Evolutionary conservation across 2,888 invertebrate species (phyloP).

Genomic region (Lapara coniferarum): DNA sequence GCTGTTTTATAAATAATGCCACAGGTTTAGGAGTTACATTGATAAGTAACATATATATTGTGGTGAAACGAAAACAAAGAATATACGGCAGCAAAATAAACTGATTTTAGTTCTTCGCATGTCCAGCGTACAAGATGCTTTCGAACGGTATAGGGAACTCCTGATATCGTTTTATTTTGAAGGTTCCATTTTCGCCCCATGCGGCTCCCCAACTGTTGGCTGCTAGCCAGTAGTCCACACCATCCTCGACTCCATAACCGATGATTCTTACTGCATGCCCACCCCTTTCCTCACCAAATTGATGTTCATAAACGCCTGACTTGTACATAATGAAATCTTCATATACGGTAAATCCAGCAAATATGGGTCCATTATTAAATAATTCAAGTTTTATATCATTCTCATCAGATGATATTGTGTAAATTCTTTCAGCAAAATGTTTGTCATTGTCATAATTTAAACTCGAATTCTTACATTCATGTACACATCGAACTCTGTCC

Average conservation of each 20-base stretch:
- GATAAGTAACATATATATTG: too few species aligned
- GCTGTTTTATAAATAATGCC: too few species aligned
- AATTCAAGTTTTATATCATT: constrained; percentile 35
- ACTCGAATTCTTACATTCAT: neutral
- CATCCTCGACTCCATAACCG: constrained; percentile 36
- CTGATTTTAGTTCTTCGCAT: neutral
- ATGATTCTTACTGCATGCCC: constrained; percentile 32
- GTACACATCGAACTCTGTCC: too few species aligned
- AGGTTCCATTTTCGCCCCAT: constrained; percentile 30
- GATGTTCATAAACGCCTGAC: neutral
- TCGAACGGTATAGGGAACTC: neutral
- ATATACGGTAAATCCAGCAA: constrained; percentile 6
- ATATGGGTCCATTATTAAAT: constrained; percentile 32
- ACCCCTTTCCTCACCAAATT: neutral
- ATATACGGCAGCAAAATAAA: neutral
- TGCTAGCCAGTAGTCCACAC: constrained; percentile 33
- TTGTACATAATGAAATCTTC: constrained; percentile 27
- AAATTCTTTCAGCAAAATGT: neutral
- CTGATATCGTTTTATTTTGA: constrained; percentile 17
- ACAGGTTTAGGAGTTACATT: too few species aligned
- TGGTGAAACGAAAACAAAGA: too few species aligned
- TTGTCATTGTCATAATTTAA: neutral
- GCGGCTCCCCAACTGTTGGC: constrained; percentile 30
- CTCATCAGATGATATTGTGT: neutral
- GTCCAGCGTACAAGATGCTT: neutral